Conservation (phyloP, 2,888 invertebrate species). For the Eurytoma californica region DNA sequence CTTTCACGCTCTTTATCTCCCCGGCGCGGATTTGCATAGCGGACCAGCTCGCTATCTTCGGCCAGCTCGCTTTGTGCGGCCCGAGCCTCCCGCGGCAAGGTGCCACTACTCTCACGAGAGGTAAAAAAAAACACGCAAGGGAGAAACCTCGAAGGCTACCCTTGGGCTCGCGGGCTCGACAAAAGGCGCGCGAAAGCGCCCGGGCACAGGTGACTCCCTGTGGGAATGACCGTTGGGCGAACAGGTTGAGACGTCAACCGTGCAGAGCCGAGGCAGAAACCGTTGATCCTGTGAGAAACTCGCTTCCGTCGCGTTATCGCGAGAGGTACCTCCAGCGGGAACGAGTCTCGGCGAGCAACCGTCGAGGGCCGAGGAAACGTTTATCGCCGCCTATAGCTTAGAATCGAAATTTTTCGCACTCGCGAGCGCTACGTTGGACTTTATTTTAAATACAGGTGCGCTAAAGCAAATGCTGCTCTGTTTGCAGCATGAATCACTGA, state of each 20-base stretch:
- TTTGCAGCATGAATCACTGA: too few relatives aligned
- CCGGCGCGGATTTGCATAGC: constrained; percentile 46
- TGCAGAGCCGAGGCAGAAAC: constrained; percentile 35
- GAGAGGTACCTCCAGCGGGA: not conserved
- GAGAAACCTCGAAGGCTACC: constrained; percentile 58
- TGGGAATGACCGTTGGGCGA: constrained; percentile 72
- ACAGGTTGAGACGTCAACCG: constrained; percentile 65
- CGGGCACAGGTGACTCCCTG: constrained; percentile 70
- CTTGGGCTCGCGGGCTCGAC: constrained; percentile 53
- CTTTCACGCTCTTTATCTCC: constrained; percentile 43
- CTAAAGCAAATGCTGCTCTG: too few relatives aligned
- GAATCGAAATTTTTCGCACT: too few relatives aligned
- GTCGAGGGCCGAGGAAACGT: too few relatives aligned
- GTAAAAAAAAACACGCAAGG: constrained; percentile 26
- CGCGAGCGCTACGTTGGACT: too few relatives aligned
- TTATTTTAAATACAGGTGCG: too few relatives aligned
- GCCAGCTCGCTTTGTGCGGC: constrained; percentile 3
- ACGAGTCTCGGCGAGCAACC: constrained; percentile 8
- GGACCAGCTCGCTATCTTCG: constrained; percentile 12
- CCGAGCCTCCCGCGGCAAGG: constrained; percentile 7
- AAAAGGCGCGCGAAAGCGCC: constrained; percentile 66
- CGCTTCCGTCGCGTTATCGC: constrained; percentile 36
- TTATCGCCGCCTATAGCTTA: too few relatives aligned
- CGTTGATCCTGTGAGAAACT: constrained; percentile 52
- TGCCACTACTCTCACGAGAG: constrained; percentile 42